A percentile compares a stretch with the other conserved stretches of the same genome.
phyloP scores from a whole-genome alignment of 1,140 invertebrate genomes.

The Copidosoma floridanum region DNA sequence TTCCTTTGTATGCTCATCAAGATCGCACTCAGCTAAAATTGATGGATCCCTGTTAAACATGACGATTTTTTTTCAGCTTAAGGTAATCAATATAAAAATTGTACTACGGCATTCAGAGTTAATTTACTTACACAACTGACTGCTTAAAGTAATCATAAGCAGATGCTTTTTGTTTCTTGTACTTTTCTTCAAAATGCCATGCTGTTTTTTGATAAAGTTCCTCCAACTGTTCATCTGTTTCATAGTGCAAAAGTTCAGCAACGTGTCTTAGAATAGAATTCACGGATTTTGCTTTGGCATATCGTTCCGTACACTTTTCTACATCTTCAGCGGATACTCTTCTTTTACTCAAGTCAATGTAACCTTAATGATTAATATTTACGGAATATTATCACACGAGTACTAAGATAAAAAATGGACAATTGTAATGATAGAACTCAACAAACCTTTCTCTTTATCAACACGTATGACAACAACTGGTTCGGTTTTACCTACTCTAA shows the following conservation, averaged over 20 bases:
- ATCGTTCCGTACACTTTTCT: slow-evolving; percentile 96
- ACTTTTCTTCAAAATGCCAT: slow-evolving; percentile 98
- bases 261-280: slow-evolving; percentile 98
- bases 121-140: slow-evolving; percentile 82
- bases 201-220: slow-evolving; percentile 97
- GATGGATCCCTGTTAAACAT: slow-evolving; percentile 76
- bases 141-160: slow-evolving; percentile 99
- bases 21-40: slow-evolving; percentile 92
- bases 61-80: slow-evolving; percentile 20
- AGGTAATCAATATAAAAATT: slow-evolving; percentile 12
- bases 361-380: slow-evolving; percentile 63
- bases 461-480: slow-evolving; percentile 99
- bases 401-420: background rate
- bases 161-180: slow-evolving; percentile 84
- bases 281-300: slow-evolving; percentile 97
- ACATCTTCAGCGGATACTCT: slow-evolving; percentile 97
- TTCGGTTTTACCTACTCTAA: slow-evolving; percentile 97
- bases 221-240: slow-evolving; percentile 88
- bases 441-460: slow-evolving; percentile 95
- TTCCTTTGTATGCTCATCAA: slow-evolving; percentile 90
- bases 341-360: slow-evolving; percentile 99
- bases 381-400: slow-evolving; percentile 1
- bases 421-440: slow-evolving; percentile 1
- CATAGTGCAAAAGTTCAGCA: slow-evolving; percentile 90
- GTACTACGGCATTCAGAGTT: background rate